Base-by-base conservation (phyloP, 2,888 invertebrate genomes). In the Linyphia triangularis region DNA sequence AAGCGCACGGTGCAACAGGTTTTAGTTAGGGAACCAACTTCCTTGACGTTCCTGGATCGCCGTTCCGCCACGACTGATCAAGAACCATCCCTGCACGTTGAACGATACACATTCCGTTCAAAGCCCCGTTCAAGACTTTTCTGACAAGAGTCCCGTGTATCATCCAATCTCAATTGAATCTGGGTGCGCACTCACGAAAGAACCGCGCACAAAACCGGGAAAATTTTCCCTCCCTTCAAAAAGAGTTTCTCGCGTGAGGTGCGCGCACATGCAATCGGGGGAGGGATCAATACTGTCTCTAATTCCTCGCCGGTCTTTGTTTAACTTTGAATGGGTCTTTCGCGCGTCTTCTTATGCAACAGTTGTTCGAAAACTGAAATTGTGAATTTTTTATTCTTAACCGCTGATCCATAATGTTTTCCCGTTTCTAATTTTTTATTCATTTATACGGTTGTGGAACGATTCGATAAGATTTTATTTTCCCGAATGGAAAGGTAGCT, bases 151-250 rank as follows among this genome's bases (percentile, higher is more conserved):
- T 19, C n/a, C 10, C 24, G 26, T n/a, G 33, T 19, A 77, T 24
- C 70, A 61, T 70, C 70, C 85, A 63, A 78, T 85, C 78, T 19
- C 78, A 30, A 78, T 85, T 57, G 79, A 86, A 79, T 86, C 85
- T 28, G 16, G 78, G 40, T 73, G 85, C 79, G 72, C 79, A 86
- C 78, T 73, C 85, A 3, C n/a, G 43, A 28, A 72, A 72, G 63
- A 78, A 24, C 22, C 40, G 70, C 79, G 72, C 79, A 43, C 43
- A 70, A 70, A 78, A 59, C 61, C 51, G 22, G 24, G 65, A 30
- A 28, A 75, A 69, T 67, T 75, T 75, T 69, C 73, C 65, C 77
- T 75, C 57, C 37, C 30, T 30, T 26, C 16, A 37, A 67, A 33
- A 51, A 83, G 84, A 84, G 73, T 84, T 84, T 84, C 19, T 10